Base-by-base conservation (phyloP, 1,140 invertebrate species). In the Lepidurus couesii region DNA sequence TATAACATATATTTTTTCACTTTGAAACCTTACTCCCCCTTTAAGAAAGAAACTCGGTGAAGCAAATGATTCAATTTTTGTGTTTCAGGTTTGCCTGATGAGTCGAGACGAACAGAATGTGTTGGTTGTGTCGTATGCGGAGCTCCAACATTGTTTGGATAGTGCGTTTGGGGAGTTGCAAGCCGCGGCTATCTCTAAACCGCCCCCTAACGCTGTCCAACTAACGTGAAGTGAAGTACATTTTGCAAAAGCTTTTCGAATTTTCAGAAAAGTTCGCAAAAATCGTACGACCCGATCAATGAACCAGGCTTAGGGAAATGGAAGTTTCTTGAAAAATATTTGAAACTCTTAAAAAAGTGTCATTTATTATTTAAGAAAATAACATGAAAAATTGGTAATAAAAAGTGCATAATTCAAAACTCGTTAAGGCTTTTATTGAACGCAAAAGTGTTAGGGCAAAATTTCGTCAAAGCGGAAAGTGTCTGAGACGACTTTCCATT, bases 21-120 rank as follows among this genome's bases (percentile, higher is more conserved):
- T 24, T 24, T 24, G 24, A 24, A 24, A 24, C 24, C 24, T 24
- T 24, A 24, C 24, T 24, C 24, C 24, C 24, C 24, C 24, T 24
- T 24, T 34, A 34, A 34, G 34, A 4, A 34, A 34, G 34, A 34
- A 34, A 34, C 34, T 34, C 34, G 34, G 34, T 34, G 34, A 34
- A 34, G 65, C 65, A n/a, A 73, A n/a, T 73, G 1, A 24, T 3
- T 73, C 16, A 3, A 73, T 24, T 78, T 77, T 74, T 81, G 77
- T 80, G 21, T 86, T 84, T 34, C 83, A 98, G 92, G 92, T 99
- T 83, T 95, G 95, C 86, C 87, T 99, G 79, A 95, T 96, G 90
- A 98, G 96, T 1, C 89, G 96, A 77, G 96, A 99, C 86, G 96
- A 96, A 85, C 94, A 97, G 85, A 98, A 95, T 86, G 90, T 99